phyloP scores from a whole-genome alignment of 2,797 vertebrate genomes.

The Acomys russatus region DNA sequence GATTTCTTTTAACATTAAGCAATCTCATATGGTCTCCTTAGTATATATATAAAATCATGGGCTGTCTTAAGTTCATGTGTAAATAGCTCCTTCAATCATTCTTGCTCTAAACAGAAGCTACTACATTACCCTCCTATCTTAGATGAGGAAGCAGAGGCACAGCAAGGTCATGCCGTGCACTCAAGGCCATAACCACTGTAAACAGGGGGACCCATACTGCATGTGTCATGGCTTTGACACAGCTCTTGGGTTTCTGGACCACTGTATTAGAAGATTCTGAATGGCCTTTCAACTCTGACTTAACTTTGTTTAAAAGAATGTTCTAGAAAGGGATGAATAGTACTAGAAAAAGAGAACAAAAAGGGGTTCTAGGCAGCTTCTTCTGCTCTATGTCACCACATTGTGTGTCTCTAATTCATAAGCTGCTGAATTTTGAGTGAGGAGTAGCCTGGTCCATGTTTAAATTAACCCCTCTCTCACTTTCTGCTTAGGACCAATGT shows the following conservation, averaged over 20 bases:
- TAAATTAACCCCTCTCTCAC: neutral
- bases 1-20: neutral
- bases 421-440: neutral
- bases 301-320: neutral
- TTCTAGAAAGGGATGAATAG: neutral
- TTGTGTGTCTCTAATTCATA: neutral
- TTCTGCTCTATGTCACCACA: neutral
- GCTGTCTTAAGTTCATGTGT: neutral
- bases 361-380: neutral
- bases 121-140: neutral
- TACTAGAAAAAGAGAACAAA: neutral
- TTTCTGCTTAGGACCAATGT: neutral
- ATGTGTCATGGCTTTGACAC: neutral
- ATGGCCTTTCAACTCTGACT: neutral
- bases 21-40: neutral
- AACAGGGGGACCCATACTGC: no score
- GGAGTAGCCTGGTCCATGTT: neutral
- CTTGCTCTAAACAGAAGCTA: neutral
- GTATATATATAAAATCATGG: neutral
- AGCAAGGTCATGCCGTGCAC: neutral
- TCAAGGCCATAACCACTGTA: neutral
- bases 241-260: neutral
- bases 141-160: neutral
- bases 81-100: neutral
- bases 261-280: neutral